A percentile compares a stretch with the other conserved stretches of the same genome.
Evolutionary conservation across 2,797 vertebrate species (phyloP).

Genomic region (Acanthopagrus latus): DNA sequence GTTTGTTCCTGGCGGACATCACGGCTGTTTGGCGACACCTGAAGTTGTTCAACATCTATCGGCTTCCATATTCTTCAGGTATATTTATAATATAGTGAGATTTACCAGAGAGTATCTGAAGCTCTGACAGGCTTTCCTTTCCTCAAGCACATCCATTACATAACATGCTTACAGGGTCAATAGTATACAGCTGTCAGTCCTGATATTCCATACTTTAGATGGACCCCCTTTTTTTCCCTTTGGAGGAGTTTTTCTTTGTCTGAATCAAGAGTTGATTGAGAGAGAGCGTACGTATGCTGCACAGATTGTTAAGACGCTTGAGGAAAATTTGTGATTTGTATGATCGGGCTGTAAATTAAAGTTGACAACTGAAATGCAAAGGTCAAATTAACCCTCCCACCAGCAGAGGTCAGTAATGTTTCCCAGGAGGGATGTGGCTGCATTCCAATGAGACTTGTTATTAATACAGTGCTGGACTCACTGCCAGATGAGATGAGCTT

Average conservation of each 20-base stretch:
- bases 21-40: no score
- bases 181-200: no score
- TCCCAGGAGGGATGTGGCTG: background rate
- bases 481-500: no score
- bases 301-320: background rate
- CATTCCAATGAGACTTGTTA: background rate
- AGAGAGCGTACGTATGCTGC: background rate
- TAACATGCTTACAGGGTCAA: no score
- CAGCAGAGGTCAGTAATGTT: slow-evolving; percentile 23
- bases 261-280: background rate
- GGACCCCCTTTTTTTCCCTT: background rate
- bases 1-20: no score
- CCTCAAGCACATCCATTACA: no score
- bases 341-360: background rate
- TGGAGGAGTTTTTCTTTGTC: background rate
- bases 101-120: no score
- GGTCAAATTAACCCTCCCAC: background rate
- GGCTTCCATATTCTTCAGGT: no score
- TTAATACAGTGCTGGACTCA: background rate
- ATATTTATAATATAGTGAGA: no score
- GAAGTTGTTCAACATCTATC: no score
- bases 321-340: background rate
- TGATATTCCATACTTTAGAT: no score
- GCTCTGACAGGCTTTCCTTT: no score
- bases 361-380: background rate